phyloP scores from a whole-genome alignment of 1,140 invertebrate genomes.

The Gonioctena quinquepunctata region DNA sequence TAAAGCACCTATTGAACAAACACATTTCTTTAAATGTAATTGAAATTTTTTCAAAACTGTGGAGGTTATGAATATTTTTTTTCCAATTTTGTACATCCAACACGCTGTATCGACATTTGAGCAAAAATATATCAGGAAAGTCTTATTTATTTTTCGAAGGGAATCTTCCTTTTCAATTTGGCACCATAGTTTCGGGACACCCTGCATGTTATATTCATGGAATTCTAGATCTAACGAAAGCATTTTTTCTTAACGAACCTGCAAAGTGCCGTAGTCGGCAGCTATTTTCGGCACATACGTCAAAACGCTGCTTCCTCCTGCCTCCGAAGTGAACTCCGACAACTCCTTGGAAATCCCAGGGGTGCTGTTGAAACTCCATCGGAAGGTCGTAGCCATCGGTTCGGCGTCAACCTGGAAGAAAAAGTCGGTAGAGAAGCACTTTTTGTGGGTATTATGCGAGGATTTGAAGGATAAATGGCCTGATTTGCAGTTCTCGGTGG shows the following conservation, averaged over 20 bases:
- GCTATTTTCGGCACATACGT: constrained; percentile 59
- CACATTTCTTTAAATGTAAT: neutral
- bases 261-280: constrained; percentile 62
- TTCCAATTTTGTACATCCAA: neutral
- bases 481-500: neutral
- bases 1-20: too few relatives aligned
- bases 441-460: neutral
- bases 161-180: too few relatives aligned
- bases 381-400: constrained; percentile 59
- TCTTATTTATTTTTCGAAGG: too few relatives aligned
- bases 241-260: too few relatives aligned
- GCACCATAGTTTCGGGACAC: too few relatives aligned
- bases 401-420: constrained; percentile 60
- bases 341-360: constrained; percentile 53
- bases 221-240: too few relatives aligned
- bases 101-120: too few relatives aligned
- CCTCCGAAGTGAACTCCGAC: constrained; percentile 49
- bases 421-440: neutral
- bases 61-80: too few relatives aligned
- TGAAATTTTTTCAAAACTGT: too few relatives aligned
- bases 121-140: too few relatives aligned
- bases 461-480: neutral
- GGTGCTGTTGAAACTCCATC: constrained; percentile 67
- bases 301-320: constrained; percentile 55
- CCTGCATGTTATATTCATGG: too few relatives aligned